Base-by-base conservation (phyloP, 2,113 vertebrate species). In the Solenodon paradoxus region DNA sequence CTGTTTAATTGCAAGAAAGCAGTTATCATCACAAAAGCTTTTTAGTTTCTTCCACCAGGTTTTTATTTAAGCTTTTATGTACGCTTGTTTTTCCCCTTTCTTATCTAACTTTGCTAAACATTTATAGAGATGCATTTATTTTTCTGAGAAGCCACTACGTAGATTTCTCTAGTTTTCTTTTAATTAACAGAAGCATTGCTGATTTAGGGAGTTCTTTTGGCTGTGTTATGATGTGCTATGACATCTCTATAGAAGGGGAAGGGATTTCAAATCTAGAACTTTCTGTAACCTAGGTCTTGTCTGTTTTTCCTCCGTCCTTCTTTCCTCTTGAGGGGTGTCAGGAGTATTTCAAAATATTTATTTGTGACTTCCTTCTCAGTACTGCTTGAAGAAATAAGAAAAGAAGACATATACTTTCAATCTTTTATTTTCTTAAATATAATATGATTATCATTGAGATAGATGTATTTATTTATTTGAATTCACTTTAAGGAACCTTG, bases 391-490 rank as follows among this genome's bases (percentile, higher is more conserved):
- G 53, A 22, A 71, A 10, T 15, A 53, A 53, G 26, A 51, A 75
- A 94, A 74, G 49, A 35, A 66, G 35, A 38, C 20, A 12, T 24
- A 57, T 79, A 38, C 57, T 35, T 84, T 20, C 26, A 30, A 80
- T 20, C 40, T 28, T 95, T 93, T 86, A 57, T 5, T 78, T 74
- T 93, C 26, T 94, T 59, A 94, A 78, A 78, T 81, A 59, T 88
- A 88, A 80, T 13, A 72, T 3, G 17, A 30, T 71, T 13, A 51
- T 88, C 35, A 30, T 90, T 87, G 82, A 47, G 26, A 32, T 1
- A 61, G n/a, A n/a, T n/a, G n/a, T n/a, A n/a, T n/a, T n/a, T n/a
- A n/a, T n/a, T n/a, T n/a, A n/a, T n/a, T n/a, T n/a, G n/a, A n/a
- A n/a, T n/a, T n/a, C n/a, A n/a, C n/a, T n/a, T n/a, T n/a, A n/a